These are phyloP conservation scores for Mayetiola destructor DNA, from an alignment of 2,888 invertebrate genomes.

Conservation along the genomic window DNA sequence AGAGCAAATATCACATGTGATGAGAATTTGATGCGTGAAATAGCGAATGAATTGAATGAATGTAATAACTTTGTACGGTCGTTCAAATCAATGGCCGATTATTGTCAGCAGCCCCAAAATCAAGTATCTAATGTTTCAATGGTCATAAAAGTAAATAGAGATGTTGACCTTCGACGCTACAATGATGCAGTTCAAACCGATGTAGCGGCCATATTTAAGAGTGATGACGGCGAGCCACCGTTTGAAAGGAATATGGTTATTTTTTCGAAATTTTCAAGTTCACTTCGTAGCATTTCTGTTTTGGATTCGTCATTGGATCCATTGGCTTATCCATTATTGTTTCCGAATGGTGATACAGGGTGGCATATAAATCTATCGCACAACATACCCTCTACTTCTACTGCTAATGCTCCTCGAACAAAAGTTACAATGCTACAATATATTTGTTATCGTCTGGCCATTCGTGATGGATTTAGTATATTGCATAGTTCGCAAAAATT, in stretches of 20 bases:
- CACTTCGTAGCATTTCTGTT: background rate
- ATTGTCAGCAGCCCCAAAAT: background rate
- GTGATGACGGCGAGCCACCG: slow-evolving; percentile 19
- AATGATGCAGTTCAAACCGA: slow-evolving; percentile 20
- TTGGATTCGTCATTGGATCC: background rate
- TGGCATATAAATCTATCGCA: background rate
- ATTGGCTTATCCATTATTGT: slow-evolving; percentile 5
- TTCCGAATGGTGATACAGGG: slow-evolving; percentile 5
- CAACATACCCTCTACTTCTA: background rate
- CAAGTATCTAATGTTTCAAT: background rate
- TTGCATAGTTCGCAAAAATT: slow-evolving; percentile 22
- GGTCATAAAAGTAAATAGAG: background rate
- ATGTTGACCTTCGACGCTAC: slow-evolving; percentile 15
- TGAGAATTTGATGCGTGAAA: background rate
- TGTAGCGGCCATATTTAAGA: slow-evolving; percentile 21
- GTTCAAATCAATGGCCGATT: background rate
- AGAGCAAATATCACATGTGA: background rate
- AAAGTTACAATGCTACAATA: slow-evolving; percentile 2
- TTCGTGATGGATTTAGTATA: slow-evolving; percentile 19
- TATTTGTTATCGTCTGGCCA: background rate
- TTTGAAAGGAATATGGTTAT: slow-evolving; percentile 1
- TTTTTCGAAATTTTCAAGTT: background rate
- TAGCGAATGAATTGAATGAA: background rate
- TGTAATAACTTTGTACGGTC: background rate
- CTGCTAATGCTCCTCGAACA: background rate